These are phyloP conservation scores for Myrmecobius fasciatus DNA, from an alignment of 2,113 vertebrate species.

Conservation along the genomic window DNA sequence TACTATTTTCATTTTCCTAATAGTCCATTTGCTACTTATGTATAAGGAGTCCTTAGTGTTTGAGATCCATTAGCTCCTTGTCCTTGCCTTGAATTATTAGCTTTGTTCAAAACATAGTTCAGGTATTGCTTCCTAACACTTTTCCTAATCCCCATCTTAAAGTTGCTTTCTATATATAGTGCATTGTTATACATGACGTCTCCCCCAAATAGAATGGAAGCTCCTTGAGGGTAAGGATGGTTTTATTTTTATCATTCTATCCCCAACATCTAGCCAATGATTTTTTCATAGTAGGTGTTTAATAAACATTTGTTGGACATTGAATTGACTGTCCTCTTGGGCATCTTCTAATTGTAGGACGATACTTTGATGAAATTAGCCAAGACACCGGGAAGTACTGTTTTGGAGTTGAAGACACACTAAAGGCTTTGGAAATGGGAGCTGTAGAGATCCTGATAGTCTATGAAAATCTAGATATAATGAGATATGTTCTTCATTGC, in stretches of 20 bases:
- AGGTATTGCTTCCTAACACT: not conserved
- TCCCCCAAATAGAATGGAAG: not conserved
- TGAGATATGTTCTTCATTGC: conserved; percentile 98
- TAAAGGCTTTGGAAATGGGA: conserved; percentile 99
- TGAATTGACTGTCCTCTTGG: conserved; percentile 19
- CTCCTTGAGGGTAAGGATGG: not conserved
- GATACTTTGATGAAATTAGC: conserved; percentile 99
- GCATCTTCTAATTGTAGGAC: conserved; percentile 84
- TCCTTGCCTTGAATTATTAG: not conserved
- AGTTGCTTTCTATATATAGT: not conserved
- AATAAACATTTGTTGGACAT: not conserved
- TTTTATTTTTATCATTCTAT: not conserved
- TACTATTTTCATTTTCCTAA: not conserved
- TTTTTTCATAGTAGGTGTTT: not conserved
- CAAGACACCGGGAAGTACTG: conserved; percentile 99
- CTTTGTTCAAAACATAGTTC: not conserved
- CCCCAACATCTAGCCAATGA: not conserved
- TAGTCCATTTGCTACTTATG: not conserved
- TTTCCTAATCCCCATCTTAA: not conserved
- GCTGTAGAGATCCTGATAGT: conserved; percentile 99
- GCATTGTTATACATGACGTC: not conserved
- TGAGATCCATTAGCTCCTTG: not conserved
- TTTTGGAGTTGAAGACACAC: conserved; percentile 98
- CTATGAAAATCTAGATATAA: conserved; percentile 99
- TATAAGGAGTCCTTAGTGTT: not conserved